Evolutionary conservation across 2,888 invertebrate species (phyloP).

Genomic region (Colletes collaris): DNA sequence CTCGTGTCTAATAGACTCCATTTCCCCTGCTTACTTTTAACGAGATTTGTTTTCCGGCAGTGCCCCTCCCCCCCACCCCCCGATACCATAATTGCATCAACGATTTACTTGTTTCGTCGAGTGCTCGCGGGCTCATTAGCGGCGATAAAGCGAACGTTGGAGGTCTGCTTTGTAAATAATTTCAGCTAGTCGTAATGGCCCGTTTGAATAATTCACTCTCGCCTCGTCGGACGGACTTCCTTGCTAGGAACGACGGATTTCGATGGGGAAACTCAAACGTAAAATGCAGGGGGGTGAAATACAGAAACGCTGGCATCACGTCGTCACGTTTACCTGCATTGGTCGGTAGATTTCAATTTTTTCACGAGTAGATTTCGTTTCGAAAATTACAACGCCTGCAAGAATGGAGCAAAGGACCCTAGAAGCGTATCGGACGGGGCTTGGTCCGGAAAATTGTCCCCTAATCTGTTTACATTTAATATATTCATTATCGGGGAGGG

Average conservation of each 20-base stretch:
- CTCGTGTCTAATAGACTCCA: constrained; percentile 57
- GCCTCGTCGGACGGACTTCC: too few species aligned
- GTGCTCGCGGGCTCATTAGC: constrained; percentile 50
- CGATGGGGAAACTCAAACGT: too few species aligned
- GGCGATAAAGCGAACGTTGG: constrained; percentile 20
- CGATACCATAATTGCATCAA: constrained; percentile 39
- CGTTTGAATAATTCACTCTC: constrained; percentile 26
- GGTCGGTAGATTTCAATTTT: too few species aligned
- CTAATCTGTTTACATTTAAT: constrained; percentile 52
- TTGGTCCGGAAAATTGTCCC: constrained; percentile 7
- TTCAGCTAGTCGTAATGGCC: background rate
- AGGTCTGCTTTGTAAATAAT: constrained; percentile 23
- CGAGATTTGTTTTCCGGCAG: constrained; percentile 48
- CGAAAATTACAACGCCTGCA: too few species aligned
- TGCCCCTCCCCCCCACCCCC: too few species aligned
- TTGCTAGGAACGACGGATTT: background rate
- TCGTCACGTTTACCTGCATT: too few species aligned
- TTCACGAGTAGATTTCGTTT: too few species aligned
- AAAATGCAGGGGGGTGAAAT: too few species aligned
- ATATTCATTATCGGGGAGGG: constrained; percentile 40
- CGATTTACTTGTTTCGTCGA: constrained; percentile 46
- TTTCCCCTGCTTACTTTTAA: constrained; percentile 55
- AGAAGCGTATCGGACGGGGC: background rate
- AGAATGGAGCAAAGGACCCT: background rate
- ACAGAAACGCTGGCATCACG: too few species aligned